These are phyloP conservation scores for Zaprionus ornatus DNA, from an alignment of 1,140 invertebrate species.

Conservation along the genomic window DNA sequence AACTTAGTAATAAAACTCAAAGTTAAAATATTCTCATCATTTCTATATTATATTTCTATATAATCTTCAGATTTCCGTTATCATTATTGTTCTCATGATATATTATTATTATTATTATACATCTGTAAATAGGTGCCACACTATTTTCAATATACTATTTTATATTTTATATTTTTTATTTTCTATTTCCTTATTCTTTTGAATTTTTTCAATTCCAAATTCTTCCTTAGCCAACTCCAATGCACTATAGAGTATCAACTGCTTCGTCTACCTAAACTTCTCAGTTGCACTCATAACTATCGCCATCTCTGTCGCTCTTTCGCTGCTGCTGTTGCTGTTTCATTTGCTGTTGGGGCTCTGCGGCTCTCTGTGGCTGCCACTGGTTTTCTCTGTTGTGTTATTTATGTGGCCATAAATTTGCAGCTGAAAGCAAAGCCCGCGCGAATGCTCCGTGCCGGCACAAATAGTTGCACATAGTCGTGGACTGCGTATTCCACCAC, in stretches of 20 bases:
- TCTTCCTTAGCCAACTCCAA: background rate
- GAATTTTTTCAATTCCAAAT: rapidly evolving
- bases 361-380: slow-evolving; percentile 51
- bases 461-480: slow-evolving; percentile 43
- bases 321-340: background rate
- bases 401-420: slow-evolving; percentile 79
- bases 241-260: background rate
- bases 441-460: slow-evolving; percentile 27
- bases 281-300: background rate
- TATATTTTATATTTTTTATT: background rate
- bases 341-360: slow-evolving; percentile 17
- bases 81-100: too few species aligned
- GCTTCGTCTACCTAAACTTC: background rate
- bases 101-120: too few species aligned
- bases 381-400: slow-evolving; percentile 75
- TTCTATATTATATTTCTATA: too few species aligned
- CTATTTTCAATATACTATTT: too few species aligned
- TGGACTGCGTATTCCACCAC: background rate
- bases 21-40: too few species aligned
- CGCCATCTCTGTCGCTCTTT: background rate
- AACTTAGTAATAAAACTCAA: too few species aligned
- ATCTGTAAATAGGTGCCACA: too few species aligned
- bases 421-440: slow-evolving; percentile 77
- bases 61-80: too few species aligned
- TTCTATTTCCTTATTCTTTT: background rate